Percentiles rank a stretch among this genome's conserved stretches.
These are phyloP conservation scores for Drosophila paracracens DNA, from an alignment of 2,888 invertebrate genomes.

Conservation along the genomic window DNA sequence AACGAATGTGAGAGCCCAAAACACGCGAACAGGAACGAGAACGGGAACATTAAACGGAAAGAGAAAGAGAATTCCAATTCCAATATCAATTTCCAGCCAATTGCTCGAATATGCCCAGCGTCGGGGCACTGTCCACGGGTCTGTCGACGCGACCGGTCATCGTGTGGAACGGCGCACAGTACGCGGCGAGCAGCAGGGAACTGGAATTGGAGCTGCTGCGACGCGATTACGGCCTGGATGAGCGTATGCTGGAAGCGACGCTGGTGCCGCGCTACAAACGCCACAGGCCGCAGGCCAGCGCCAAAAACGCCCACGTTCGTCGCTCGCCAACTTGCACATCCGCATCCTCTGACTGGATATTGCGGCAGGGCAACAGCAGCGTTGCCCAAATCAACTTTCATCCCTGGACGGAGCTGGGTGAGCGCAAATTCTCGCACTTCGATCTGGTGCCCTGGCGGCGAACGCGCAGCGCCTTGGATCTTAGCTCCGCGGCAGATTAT, in stretches of 20 bases:
- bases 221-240: conserved; percentile 78
- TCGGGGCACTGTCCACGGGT: conserved; percentile 29
- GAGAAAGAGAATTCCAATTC: background rate
- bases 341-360: conserved; percentile 80
- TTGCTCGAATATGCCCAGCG: conserved; percentile 38
- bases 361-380: conserved; percentile 75
- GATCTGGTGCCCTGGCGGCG: conserved; percentile 84
- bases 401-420: conserved; percentile 77
- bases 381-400: conserved; percentile 81
- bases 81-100: background rate
- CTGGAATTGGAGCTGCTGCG: conserved; percentile 76
- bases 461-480: conserved; percentile 75
- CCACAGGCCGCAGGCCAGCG: conserved; percentile 75
- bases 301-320: conserved; percentile 74
- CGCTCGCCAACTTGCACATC: background rate
- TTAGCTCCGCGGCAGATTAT: conserved; percentile 74
- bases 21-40: conserved; percentile 1
- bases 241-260: conserved; percentile 79
- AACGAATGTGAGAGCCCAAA: conserved; percentile 20
- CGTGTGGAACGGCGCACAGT: conserved; percentile 82
- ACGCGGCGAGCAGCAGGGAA: conserved; percentile 79
- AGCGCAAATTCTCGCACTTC: conserved; percentile 82
- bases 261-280: conserved; percentile 78
- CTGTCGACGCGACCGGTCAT: conserved; percentile 66
- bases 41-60: background rate